Evolutionary conservation across 2,888 invertebrate species (phyloP), one percentile per base, ranked within the genome.

Genomic region (Boloria euphrosyne): DNA sequence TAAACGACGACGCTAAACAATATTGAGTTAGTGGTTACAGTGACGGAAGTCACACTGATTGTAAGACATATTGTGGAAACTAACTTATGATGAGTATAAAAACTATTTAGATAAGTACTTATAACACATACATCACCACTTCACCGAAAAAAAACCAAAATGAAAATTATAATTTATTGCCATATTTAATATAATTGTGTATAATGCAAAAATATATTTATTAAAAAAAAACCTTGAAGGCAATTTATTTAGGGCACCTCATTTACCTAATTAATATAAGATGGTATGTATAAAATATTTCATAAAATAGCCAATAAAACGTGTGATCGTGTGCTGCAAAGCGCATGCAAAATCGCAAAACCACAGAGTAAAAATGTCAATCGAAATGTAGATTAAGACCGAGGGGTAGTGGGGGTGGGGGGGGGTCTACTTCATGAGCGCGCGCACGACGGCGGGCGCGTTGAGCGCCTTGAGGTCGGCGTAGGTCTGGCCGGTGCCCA

Each of bases 401-500:
- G 22, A 49, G 17, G 17, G 17, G 6, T 3, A 18, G 18, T 13
- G 13, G 3, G 3, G 17, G 17, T 4, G 27, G 13, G 27, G 6
- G 52, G 5, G 6, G 16, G 17, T 47, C 93, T 89, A 98, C 90
- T 98, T 99, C 96, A 99, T 98, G 66, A 99, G 93, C 64, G 99
- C 97, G 81, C 97, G 96, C 5, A 99, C 99, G 50, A 99, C 98
- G 62, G 99, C 98, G 83, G 97, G 97, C 13, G 97, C 98, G 85
- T 99, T 99, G 74, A 99, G 93, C 67, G 97, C 98, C 85, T 98
- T 98, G 78, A 99, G 93, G 92, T 99, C 99, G 0, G 98, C 97
- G 87, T 99, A 99, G 0, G 99, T 99, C 92, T 99, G 99, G 2
- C 99, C 99, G 3, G 99, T 99, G 49, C 99, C 99, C 16, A 99